These are phyloP conservation scores for Arizona elegans DNA, from an alignment of 2,113 vertebrate genomes.

Conservation along the genomic window DNA sequence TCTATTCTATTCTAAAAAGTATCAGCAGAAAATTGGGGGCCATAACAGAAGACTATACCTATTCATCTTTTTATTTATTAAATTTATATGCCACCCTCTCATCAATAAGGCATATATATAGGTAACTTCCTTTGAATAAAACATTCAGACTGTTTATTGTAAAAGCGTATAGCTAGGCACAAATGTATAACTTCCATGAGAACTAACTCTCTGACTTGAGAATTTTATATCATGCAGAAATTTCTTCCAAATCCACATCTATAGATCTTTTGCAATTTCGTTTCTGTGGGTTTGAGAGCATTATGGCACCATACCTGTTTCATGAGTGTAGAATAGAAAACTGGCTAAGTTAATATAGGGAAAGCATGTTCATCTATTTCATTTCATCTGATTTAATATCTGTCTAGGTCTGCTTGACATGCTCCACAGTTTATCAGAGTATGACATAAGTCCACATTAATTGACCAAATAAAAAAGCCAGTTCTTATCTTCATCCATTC, in stretches of 20 bases:
- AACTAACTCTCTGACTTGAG: not conserved
- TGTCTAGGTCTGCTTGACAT: not conserved
- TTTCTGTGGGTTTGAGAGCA: not conserved
- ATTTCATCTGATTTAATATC: conserved; percentile 18
- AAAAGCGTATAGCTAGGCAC: not conserved
- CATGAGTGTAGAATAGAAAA: not conserved
- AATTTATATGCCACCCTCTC: not conserved
- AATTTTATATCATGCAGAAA: not conserved
- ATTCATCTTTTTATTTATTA: not conserved
- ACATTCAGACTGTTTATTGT: not conserved
- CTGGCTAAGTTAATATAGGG: not conserved
- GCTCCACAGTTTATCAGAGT: not conserved
- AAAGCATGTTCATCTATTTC: not conserved
- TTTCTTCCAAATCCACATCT: not conserved
- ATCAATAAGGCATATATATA: not conserved
- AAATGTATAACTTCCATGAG: not conserved
- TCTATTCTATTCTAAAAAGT: not conserved
- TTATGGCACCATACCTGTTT: not conserved
- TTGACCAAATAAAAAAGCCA: not conserved
- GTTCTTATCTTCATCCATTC: not conserved
- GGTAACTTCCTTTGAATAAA: not conserved
- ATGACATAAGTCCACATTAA: not conserved
- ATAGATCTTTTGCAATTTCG: not conserved
- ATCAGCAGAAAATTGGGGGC: not conserved
- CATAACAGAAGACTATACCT: not conserved